A percentile compares a stretch with the other conserved stretches of the same genome.
These are phyloP conservation scores for Gorsachius magnificus DNA, from an alignment of 2,797 vertebrate genomes.

Conservation along the genomic window DNA sequence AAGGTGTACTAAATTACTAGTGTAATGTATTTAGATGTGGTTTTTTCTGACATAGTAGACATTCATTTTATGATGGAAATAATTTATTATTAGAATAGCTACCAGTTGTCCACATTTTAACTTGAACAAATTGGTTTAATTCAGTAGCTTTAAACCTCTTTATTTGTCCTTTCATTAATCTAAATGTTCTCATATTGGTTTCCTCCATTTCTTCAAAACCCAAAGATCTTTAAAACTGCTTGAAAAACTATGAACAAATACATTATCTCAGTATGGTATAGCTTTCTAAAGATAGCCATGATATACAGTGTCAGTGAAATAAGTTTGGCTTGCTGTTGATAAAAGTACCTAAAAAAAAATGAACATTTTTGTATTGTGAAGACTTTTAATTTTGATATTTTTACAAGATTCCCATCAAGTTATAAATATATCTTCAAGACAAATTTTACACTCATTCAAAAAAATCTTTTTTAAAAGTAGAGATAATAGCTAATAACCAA, in stretches of 20 bases:
- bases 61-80: not conserved
- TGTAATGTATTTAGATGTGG: fast-evolving
- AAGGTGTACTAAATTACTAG: not conserved
- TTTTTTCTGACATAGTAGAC: not conserved
- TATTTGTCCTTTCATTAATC: not conserved
- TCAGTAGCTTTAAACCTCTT: not conserved
- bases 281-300: not conserved
- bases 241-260: not conserved
- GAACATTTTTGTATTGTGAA: not conserved
- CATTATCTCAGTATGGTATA: not conserved
- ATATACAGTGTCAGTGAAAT: not conserved
- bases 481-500: not conserved
- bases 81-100: not conserved
- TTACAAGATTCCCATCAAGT: not conserved
- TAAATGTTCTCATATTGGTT: not conserved
- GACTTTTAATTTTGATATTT: not conserved
- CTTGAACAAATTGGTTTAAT: not conserved
- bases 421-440: not conserved
- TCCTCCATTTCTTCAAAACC: not conserved
- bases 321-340: not conserved
- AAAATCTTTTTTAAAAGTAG: not conserved
- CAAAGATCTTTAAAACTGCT: not conserved
- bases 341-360: not conserved
- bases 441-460: not conserved
- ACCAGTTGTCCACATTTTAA: not conserved